Base-by-base conservation (phyloP, 2,888 invertebrate genomes). In the Mesorhabditis belari region DNA sequence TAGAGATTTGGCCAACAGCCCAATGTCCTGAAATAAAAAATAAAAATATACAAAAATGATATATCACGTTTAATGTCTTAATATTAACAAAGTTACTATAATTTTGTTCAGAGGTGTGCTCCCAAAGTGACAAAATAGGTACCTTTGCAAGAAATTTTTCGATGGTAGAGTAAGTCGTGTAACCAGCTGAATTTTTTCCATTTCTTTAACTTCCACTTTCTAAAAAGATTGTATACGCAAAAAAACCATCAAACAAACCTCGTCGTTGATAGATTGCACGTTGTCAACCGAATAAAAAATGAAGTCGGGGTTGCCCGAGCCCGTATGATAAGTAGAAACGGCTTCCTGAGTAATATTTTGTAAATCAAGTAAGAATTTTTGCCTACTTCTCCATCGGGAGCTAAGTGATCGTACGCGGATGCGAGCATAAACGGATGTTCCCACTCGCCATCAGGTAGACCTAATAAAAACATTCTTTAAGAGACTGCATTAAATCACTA, bases 231-330 rank as follows among this genome's bases (percentile, higher is more conserved):
- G n/a, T 35, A n/a, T 17, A 35, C 12, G 1, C n/a, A 35, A 17
- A 17, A 17, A 9, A 17, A 17, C 44, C 12, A 35, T 35, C n/a
- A n/a, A 35, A 35, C 44, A 35, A 35, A n/a, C 44, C n/a, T 35
- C 44, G 12, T n/a, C n/a, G n/a, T n/a, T n/a, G n/a, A n/a, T n/a
- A n/a, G n/a, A n/a, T n/a, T n/a, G n/a, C n/a, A n/a, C n/a, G n/a
- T n/a, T n/a, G n/a, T 50, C 58, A n/a, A 56, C 51, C 0, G 67
- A 60, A 52, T 72, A 77, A 60, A 77, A 77, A 19, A 77, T 77
- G 51, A 73, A 78, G 58, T 77, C 77, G 4, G 77, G 77, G 24
- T 67, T 64, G 1, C 59, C 70, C 0, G n/a, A 2, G 19, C 70
- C 67, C 23, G 65, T 61, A 63, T 76, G 76, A 58, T 59, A 71